phyloP scores from a whole-genome alignment of 2,797 vertebrate species.

The Vespertilio murinus region DNA sequence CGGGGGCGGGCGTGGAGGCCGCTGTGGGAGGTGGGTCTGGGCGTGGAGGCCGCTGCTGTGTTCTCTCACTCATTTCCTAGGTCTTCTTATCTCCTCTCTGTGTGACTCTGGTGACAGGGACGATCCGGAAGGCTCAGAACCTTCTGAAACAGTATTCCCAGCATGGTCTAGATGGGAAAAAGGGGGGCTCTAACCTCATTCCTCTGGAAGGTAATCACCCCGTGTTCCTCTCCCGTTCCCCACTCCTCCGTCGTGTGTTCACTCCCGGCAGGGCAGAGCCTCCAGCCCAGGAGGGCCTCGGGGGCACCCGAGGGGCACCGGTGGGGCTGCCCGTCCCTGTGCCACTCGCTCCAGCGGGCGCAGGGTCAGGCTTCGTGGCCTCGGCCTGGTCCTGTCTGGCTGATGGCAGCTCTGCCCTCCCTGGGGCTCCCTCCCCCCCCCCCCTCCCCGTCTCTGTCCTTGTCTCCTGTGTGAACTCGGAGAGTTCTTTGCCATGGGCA shows the following conservation, averaged over 20 bases:
- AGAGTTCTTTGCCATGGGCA: slow-evolving; percentile 46
- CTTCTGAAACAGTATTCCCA: slow-evolving; percentile 99
- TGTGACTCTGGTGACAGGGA: slow-evolving; percentile 95
- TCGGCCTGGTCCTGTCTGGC: slow-evolving; percentile 69
- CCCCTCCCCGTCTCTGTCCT: slow-evolving; percentile 77
- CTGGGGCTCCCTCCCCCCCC: slow-evolving; percentile 70
- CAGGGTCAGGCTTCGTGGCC: background rate
- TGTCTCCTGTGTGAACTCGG: slow-evolving; percentile 74
- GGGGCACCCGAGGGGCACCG: background rate
- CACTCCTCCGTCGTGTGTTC: slow-evolving; percentile 78
- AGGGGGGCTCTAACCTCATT: slow-evolving; percentile 99
- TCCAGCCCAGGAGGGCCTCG: slow-evolving; percentile 73
- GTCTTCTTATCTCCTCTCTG: slow-evolving; percentile 88
- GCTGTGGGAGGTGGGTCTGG: slow-evolving; percentile 74
- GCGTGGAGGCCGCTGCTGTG: slow-evolving; percentile 84
- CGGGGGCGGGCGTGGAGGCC: slow-evolving; percentile 83
- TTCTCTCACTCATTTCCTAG: slow-evolving; percentile 91
- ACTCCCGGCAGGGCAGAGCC: slow-evolving; percentile 76
- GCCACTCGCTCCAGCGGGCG: background rate
- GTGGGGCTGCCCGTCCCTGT: slow-evolving; percentile 6
- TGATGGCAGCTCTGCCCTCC: slow-evolving; percentile 82
- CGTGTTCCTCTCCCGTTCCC: slow-evolving; percentile 50
- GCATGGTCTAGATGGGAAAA: slow-evolving; percentile 99
- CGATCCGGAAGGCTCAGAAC: slow-evolving; percentile 99
- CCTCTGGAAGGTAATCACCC: slow-evolving; percentile 97